Evolutionary conservation across 2,888 invertebrate species (phyloP).

Genomic region (Epinotia nisella): DNA sequence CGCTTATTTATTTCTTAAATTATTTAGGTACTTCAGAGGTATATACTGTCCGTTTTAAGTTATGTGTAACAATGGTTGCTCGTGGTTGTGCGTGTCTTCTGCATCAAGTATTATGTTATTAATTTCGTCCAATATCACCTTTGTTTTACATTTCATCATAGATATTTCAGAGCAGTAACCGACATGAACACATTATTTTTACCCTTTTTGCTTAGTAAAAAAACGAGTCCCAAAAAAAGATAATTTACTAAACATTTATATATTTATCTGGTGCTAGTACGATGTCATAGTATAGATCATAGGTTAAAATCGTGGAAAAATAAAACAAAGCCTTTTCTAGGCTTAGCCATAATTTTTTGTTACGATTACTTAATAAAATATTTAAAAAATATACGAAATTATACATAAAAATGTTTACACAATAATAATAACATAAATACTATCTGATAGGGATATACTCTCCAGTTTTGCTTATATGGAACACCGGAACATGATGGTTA

Average conservation of each 20-base stretch:
- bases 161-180: too few species aligned
- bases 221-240: neutral
- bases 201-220: slow-evolving; percentile 14
- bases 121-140: too few species aligned
- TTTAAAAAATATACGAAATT: neutral
- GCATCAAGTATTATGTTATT: too few species aligned
- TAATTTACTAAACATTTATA: neutral
- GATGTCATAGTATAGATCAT: neutral
- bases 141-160: too few species aligned
- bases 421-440: neutral
- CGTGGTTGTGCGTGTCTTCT: too few species aligned
- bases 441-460: slow-evolving; percentile 5
- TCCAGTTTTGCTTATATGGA: slow-evolving; percentile 7
- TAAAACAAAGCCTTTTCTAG: neutral
- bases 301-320: neutral
- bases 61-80: too few species aligned
- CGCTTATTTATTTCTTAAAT: too few species aligned
- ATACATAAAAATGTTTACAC: neutral
- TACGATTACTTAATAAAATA: neutral
- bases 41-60: too few species aligned
- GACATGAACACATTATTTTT: too few species aligned
- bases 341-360: neutral
- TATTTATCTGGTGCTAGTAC: neutral
- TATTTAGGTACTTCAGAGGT: too few species aligned
- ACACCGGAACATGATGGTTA: slow-evolving; percentile 36